Base-by-base conservation (phyloP, 2,797 vertebrate genomes). In the Scarus forsteni region DNA sequence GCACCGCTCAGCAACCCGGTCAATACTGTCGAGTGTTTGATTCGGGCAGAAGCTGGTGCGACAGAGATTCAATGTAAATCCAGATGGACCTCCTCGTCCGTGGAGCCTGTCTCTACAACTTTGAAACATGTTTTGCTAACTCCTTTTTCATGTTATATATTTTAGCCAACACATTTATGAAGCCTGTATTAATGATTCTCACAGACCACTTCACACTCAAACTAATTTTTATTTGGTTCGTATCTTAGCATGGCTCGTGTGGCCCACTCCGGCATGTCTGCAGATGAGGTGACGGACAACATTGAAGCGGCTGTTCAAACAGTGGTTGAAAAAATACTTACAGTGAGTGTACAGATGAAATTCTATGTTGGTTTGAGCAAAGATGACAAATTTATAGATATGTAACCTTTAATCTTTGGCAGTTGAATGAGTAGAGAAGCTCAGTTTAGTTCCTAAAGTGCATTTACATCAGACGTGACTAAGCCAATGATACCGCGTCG, bases 211-310 rank as follows among this genome's bases (percentile, higher is more conserved):
- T 38, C 18, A 11, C 36, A 12, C 51, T 27, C 15, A 14, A 27
- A 2, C 10, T 10, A 8, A 0, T 14, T 45, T 14, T 45, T 34
- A 52, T 18, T 0, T 11, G 52, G 3, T 1, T 3, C 53, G 35
- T 66, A 10, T 93, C 90, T 50, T 83, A 99, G 98, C 71, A 92
- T 96, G 75, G 79, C 92, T 0, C 94, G 88, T 2, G 36, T 99
- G 0, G 97, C 92, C 64, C 95, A 97, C 89, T 95, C 94, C 0
- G 93, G 85, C 45, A 97, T 99, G 97, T 89, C 92, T 0, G 83
- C 88, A 12, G 90, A 95, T 0, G 91, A 97, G 54, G 79, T 98
- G 42, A 40, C 92, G 0, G 95, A 97, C 8, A 99, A 99, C 39
- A 75, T 97, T 0, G 27, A 92, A 14, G 89, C 94, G 2, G 91